Percentiles rank a stretch among this genome's conserved stretches.
Conservation (phyloP, 2,797 vertebrate species). For the Spinibarbus caldwelli region DNA sequence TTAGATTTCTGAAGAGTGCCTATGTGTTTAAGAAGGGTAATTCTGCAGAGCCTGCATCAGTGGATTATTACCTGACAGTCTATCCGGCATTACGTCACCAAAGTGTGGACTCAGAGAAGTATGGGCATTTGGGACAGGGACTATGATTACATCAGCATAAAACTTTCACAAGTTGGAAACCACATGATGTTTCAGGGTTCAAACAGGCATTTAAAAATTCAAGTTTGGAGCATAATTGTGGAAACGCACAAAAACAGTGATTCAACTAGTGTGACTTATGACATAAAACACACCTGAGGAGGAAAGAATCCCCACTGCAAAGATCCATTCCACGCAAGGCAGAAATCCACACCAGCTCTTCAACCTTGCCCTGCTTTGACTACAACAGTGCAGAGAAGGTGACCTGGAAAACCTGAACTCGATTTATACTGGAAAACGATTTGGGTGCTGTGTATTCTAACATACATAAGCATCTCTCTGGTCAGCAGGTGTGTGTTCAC, state of each 20-base stretch:
- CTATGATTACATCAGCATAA: not conserved
- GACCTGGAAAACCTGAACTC: slow-evolving; percentile 31
- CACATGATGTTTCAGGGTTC: not conserved
- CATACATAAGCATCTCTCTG: not conserved
- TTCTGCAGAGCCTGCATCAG: not conserved
- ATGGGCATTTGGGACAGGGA: not conserved
- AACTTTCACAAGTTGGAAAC: not conserved
- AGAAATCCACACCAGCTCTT: slow-evolving; percentile 26
- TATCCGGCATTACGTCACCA: not conserved
- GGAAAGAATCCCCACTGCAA: slow-evolving; percentile 17
- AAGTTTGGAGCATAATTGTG: slow-evolving; percentile 8
- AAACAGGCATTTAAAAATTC: not conserved
- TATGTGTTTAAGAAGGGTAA: not conserved
- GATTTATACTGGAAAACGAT: slow-evolving; percentile 7
- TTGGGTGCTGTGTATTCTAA: slow-evolving; percentile 1
- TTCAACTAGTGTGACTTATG: slow-evolving; percentile 41
- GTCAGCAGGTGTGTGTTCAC: slow-evolving; percentile 16
- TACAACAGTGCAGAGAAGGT: slow-evolving; percentile 1
- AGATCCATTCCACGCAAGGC: slow-evolving; percentile 5
- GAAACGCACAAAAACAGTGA: slow-evolving; percentile 45
- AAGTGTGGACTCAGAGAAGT: not conserved
- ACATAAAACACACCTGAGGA: slow-evolving; percentile 32
- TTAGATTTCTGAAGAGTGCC: not conserved
- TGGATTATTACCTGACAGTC: slow-evolving; percentile 8
- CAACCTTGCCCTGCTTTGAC: slow-evolving; percentile 4